Evolutionary conservation across 1,140 invertebrate species (phyloP).

Genomic region (Drosophila mojavensis): DNA sequence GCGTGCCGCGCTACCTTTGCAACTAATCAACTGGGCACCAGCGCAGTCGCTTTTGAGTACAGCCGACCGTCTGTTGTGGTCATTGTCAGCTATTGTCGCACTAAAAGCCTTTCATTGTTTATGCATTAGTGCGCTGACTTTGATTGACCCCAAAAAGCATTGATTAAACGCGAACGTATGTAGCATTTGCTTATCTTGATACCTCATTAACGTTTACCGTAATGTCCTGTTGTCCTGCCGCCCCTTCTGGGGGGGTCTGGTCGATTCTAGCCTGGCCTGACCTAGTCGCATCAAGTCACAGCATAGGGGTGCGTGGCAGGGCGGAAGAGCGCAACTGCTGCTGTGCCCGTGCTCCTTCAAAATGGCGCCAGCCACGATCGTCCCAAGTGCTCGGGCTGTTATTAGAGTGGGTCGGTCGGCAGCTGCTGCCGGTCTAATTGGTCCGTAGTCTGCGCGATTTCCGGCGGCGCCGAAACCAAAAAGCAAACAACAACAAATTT

Average conservation of each 20-base stretch:
- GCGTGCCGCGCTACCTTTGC: neutral
- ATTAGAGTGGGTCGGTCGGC: conserved; percentile 8
- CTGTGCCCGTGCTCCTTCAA: neutral
- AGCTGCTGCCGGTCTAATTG: conserved; percentile 54
- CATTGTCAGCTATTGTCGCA: conserved; percentile 1
- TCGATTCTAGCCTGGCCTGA: neutral
- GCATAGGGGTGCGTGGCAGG: conserved; percentile 15
- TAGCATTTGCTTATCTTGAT: conserved; percentile 30
- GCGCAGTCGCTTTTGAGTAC: neutral
- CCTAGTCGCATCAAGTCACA: conserved; percentile 8
- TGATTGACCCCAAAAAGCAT: conserved; percentile 44
- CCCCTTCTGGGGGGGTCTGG: neutral
- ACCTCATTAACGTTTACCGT: conserved; percentile 23
- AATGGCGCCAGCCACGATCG: conserved; percentile 20
- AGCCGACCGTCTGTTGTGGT: conserved; percentile 4
- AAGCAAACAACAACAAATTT: neutral
- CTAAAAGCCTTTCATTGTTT: conserved; percentile 78
- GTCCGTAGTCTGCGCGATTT: conserved; percentile 56
- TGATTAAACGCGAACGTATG: conserved; percentile 2
- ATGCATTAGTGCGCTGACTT: conserved; percentile 45
- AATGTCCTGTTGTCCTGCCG: neutral
- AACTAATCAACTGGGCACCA: conserved; percentile 4
- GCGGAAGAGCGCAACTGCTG: neutral
- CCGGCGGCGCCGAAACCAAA: conserved; percentile 56
- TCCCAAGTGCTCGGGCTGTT: neutral